Base-by-base conservation (phyloP, 2,888 invertebrate genomes). In the Patella caerulea region DNA sequence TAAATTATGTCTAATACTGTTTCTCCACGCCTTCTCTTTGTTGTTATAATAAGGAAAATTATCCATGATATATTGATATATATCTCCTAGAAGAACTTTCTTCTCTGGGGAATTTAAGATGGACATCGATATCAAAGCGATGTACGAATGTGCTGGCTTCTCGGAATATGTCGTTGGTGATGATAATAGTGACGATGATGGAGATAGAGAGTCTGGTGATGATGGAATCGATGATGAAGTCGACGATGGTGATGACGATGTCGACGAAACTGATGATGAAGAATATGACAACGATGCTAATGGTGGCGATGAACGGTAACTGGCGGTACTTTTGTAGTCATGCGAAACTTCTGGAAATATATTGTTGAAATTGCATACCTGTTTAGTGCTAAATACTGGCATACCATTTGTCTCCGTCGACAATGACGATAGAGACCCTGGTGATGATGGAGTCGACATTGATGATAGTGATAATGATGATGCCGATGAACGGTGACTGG, bases 101-200 rank as follows among this genome's bases (percentile, higher is more conserved):
- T 86, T 87, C 45, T 88, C 88, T 14, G 85, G 81, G 15, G 83
- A 81, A 76, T 86, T 87, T n/a, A 91, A 83, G 52, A 91, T 91
- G n/a, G 91, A 90, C 88, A 88, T 90, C 14, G 90, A 90, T 73
- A 91, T 91, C 53, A 91, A 84, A 4, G 89, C 91, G 65, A 91
- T 91, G 81, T 91, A 90, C 1, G 90, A 89, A 74, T 90, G 88
- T 2, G 86, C 78, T 0, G 90, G 90, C 72, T 90, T 90, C 24
- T 65, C 24, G 7, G 59, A 59, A 11, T 19, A 19, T 14, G 19
- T 19, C 7, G 4, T 59, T 59, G 24, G 12, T 24, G 65, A 24
- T 12, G 65, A n/a, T 1, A 12, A 65, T 12, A 65, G 4, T 3
- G 65, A 65, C 14, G 65, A 14, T 65, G 24, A n/a, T 56, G 56